These are phyloP conservation scores for Gambusia holbrooki DNA, from an alignment of 2,113 vertebrate species.

Conservation along the genomic window DNA sequence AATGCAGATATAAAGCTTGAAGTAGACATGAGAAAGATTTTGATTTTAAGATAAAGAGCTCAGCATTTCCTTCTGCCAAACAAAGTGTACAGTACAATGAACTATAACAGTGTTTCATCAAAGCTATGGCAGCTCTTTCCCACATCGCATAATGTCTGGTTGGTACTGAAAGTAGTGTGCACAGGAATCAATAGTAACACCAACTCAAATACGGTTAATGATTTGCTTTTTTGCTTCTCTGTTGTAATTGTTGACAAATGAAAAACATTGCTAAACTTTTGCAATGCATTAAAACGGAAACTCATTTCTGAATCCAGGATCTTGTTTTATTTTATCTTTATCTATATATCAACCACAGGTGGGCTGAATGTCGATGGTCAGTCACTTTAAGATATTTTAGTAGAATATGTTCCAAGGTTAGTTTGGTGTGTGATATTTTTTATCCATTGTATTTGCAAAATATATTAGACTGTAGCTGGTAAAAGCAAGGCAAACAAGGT, in stretches of 20 bases:
- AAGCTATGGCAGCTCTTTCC: too few species aligned
- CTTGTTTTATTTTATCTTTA: background rate
- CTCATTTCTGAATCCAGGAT: background rate
- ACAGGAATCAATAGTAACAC: background rate
- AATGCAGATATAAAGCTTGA: too few species aligned
- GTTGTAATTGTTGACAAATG: too few species aligned
- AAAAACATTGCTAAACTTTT: background rate
- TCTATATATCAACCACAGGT: background rate
- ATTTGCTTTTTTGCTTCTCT: background rate
- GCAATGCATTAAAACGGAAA: background rate
- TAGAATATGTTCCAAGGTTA: background rate
- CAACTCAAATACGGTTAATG: background rate
- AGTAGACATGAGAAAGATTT: too few species aligned
- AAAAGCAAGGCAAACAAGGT: conserved; percentile 47
- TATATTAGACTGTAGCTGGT: background rate
- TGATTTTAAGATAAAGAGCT: too few species aligned
- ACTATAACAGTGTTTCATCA: too few species aligned
- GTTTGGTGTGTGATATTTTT: background rate
- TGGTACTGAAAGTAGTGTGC: background rate
- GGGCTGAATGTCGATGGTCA: background rate
- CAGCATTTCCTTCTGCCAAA: too few species aligned
- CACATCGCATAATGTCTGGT: background rate
- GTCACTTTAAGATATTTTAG: background rate
- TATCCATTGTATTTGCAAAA: conserved; percentile 6
- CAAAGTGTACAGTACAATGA: too few species aligned